These are phyloP conservation scores for Chrysomela aeneicollis DNA, from an alignment of 2,888 invertebrate species.

Conservation along the genomic window DNA sequence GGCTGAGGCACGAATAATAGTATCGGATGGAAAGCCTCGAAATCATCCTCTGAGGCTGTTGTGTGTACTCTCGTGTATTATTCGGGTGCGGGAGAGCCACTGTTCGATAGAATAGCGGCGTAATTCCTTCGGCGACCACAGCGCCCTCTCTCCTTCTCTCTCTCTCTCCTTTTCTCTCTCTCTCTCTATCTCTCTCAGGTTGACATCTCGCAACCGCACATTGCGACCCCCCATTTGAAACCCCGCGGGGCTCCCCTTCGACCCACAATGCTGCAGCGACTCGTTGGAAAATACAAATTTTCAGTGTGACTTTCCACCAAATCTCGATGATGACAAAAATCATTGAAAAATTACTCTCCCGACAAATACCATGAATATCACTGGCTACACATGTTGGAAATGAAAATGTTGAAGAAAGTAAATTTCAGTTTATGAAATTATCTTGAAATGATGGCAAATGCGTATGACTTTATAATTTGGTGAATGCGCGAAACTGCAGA, in stretches of 20 bases:
- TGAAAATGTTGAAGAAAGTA: too few relatives aligned
- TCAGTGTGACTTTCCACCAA: too few relatives aligned
- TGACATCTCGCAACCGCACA: slow-evolving; percentile 63
- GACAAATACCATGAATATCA: too few relatives aligned
- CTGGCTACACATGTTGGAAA: too few relatives aligned
- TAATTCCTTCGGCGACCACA: slow-evolving; percentile 61
- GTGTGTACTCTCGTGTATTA: slow-evolving; percentile 24
- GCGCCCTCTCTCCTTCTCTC: slow-evolving; percentile 55
- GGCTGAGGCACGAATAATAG: not conserved
- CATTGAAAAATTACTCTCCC: too few relatives aligned
- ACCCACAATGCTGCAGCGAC: not conserved
- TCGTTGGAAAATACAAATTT: not conserved
- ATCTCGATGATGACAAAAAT: too few relatives aligned
- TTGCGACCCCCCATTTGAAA: slow-evolving; percentile 50
- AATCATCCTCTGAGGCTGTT: not conserved
- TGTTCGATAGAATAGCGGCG: slow-evolving; percentile 62
- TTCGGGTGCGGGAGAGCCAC: slow-evolving; percentile 53
- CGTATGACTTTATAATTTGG: too few relatives aligned
- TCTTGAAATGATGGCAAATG: too few relatives aligned
- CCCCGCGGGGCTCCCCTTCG: not conserved
- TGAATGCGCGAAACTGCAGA: too few relatives aligned
- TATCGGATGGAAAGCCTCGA: not conserved
- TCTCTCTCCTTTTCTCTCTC: slow-evolving; percentile 44
- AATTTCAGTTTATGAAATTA: too few relatives aligned
- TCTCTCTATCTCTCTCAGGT: slow-evolving; percentile 57